phyloP scores from a whole-genome alignment of 1,140 invertebrate species.

The Nylanderia fulva region DNA sequence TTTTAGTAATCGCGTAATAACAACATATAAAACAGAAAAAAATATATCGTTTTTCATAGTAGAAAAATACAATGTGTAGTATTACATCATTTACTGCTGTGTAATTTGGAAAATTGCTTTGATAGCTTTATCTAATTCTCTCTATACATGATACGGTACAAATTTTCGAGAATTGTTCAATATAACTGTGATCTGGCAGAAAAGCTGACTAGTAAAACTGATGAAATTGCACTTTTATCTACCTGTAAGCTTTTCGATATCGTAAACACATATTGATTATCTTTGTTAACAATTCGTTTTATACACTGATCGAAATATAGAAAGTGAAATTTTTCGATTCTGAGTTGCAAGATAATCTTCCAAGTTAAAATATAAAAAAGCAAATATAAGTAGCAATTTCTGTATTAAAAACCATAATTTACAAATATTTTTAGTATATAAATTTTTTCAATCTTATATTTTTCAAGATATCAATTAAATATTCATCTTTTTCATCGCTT shows the following conservation, averaged over 20 bases:
- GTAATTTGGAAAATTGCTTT: slow-evolving; percentile 31
- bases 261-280: slow-evolving; percentile 34
- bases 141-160: not conserved
- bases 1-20: not conserved
- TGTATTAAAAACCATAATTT: too few relatives aligned
- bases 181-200: slow-evolving; percentile 43
- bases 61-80: not conserved
- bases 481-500: not conserved
- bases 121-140: slow-evolving; percentile 6
- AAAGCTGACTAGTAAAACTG: slow-evolving; percentile 38
- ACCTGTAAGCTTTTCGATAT: slow-evolving; percentile 5
- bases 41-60: not conserved
- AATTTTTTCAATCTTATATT: not conserved
- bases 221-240: slow-evolving; percentile 32
- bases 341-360: not conserved
- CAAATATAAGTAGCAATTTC: not conserved
- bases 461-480: not conserved
- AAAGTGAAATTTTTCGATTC: not conserved
- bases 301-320: not conserved
- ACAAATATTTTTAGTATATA: slow-evolving; percentile 4
- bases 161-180: slow-evolving; percentile 38
- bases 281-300: slow-evolving; percentile 5
- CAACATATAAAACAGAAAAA: not conserved
- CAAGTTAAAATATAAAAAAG: not conserved
- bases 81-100: slow-evolving; percentile 21